Base-by-base conservation (phyloP, 2,888 invertebrate genomes). In the Sisyra terminalis region DNA sequence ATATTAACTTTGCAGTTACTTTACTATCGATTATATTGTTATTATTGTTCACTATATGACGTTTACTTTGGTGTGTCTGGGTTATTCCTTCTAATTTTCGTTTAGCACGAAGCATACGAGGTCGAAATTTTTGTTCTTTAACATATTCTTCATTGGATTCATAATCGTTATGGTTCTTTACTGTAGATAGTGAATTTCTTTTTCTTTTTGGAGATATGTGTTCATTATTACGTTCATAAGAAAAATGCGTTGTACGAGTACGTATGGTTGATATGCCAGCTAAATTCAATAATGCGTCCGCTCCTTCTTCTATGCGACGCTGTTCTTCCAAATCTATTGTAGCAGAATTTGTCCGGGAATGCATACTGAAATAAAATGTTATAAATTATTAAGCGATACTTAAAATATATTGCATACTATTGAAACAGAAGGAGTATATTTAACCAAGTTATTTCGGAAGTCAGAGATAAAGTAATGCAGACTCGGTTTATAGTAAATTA, bases 211-310 rank as follows among this genome's bases (percentile, higher is more conserved):
- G 37, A 14, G 37, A n/a, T 14, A 14, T 37, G 14, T 37, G 14
- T 16, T 16, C 16, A n/a, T 37, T 37, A 37, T 16, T 37, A 37
- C 32, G 14, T 32, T 39, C 14, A 39, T 30, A 29, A 29, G 15
- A 17, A 29, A 29, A 29, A 39, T 29, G 11, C 4, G 37, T 37
- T 16, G 13, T 14, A 14, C 29, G 13, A 13, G 14, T 61, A 37
- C 57, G 50, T 32, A 45, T 24, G 29, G 59, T 58, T 11, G 57
- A 51, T 42, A 63, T 59, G 15, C 81, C 80, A 1, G 84, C 84
- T 44, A 85, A 64, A 56, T 84, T 83, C 36, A 85, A 63, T 47
- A 85, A 61, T 0, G 83, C 84, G 53, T 84, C 82, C 0, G 84
- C 84, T 45, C 84, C 84, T 57, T 83, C 83, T 34, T 76, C 79